Conservation (phyloP, 2,888 invertebrate genomes). For the Anoncus sp. region DNA sequence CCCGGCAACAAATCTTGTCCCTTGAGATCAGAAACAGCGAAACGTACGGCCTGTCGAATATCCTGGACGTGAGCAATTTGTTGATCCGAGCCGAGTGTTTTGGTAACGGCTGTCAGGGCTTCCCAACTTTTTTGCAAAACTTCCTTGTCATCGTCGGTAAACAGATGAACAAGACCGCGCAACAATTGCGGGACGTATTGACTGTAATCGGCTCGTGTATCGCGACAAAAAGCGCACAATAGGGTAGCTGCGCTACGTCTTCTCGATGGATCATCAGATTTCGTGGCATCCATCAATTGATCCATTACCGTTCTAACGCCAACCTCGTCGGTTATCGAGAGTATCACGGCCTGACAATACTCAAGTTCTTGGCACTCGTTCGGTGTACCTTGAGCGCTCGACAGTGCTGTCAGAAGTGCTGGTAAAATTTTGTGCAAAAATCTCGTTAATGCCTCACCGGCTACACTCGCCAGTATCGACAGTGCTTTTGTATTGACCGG, state of each 20-base stretch:
- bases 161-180: constrained; percentile 93
- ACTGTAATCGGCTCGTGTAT: constrained; percentile 94
- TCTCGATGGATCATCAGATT: constrained; percentile 86
- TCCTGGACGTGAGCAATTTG: constrained; percentile 95
- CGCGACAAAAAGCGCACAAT: constrained; percentile 94
- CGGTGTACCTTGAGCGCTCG: constrained; percentile 87
- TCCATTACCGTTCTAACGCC: constrained; percentile 95
- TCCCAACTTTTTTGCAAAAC: constrained; percentile 96
- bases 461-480: constrained; percentile 96
- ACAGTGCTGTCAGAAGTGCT: constrained; percentile 92
- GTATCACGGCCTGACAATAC: constrained; percentile 96
- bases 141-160: constrained; percentile 92
- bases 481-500: constrained; percentile 97
- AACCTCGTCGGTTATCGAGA: constrained; percentile 94
- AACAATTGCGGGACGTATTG: constrained; percentile 95
- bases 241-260: constrained; percentile 94
- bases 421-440: constrained; percentile 97
- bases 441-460: constrained; percentile 95
- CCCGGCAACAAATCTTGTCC: constrained; percentile 93
- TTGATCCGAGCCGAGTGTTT: constrained; percentile 93
- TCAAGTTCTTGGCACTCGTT: constrained; percentile 91
- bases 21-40: constrained; percentile 94
- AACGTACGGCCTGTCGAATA: constrained; percentile 96
- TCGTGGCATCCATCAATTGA: constrained; percentile 91
- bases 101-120: constrained; percentile 94